phyloP scores from a whole-genome alignment of 2,113 vertebrate species.

The Elephantulus edwardii region DNA sequence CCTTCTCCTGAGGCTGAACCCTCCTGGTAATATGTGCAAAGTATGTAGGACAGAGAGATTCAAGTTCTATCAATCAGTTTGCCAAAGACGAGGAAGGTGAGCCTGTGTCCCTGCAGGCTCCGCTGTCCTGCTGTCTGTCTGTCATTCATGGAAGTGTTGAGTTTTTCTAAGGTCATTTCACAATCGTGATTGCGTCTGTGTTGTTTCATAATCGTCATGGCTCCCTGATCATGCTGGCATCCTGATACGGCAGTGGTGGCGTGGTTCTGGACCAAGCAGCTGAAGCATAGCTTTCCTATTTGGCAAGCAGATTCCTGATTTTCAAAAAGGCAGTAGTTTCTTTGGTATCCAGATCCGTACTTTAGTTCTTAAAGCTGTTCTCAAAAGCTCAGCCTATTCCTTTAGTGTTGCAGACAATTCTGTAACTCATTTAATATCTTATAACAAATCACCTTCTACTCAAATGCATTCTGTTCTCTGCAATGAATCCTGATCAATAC shows the following conservation, averaged over 20 bases:
- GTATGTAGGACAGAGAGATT: too few relatives aligned
- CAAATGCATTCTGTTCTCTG: neutral
- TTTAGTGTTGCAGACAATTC: conserved; percentile 14
- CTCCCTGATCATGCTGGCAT: neutral
- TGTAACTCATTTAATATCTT: neutral
- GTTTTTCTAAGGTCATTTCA: neutral
- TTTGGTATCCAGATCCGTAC: neutral
- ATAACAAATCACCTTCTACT: neutral
- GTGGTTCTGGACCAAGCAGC: neutral
- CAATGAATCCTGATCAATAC: neutral
- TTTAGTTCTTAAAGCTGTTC: neutral
- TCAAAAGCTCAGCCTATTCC: conserved; percentile 33
- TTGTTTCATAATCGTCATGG: neutral
- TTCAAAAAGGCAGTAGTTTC: neutral
- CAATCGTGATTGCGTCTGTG: neutral
- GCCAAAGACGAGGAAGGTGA: neutral
- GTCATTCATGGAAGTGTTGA: fast-evolving
- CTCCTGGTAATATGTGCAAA: too few relatives aligned
- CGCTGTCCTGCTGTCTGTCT: neutral
- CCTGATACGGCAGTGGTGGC: neutral
- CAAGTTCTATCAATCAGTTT: neutral
- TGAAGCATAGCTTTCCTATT: neutral
- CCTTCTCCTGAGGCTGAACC: too few relatives aligned
- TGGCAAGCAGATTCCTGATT: neutral
- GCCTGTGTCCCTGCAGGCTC: neutral